A percentile compares a stretch with the other conserved stretches of the same genome.
These are phyloP conservation scores for Ophion slaviceki DNA, from an alignment of 2,888 invertebrate genomes.

Conservation along the genomic window DNA sequence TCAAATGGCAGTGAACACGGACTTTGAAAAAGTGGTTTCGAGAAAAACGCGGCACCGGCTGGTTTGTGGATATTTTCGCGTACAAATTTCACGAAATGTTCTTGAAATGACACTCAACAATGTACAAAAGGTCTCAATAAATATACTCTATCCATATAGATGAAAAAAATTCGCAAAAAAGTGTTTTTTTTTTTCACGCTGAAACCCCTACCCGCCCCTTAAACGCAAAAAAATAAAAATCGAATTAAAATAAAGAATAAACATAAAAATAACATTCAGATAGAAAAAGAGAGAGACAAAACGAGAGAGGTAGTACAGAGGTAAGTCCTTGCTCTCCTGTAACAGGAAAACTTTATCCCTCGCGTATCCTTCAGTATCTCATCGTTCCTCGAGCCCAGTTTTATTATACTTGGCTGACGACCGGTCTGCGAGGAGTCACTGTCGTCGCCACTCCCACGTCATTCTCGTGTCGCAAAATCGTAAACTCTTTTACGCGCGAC, in stretches of 20 bases:
- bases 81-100: no score
- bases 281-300: not conserved
- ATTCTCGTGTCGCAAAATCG: conserved; percentile 60
- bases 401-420: conserved; percentile 53
- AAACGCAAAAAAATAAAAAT: not conserved
- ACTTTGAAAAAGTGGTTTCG: no score
- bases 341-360: conserved; percentile 28
- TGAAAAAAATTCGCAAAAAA: no score
- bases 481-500: conserved; percentile 58
- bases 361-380: conserved; percentile 12
- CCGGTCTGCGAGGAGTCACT: conserved; percentile 24
- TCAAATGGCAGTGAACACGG: no score
- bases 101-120: no score
- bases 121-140: no score
- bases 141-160: no score
- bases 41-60: no score
- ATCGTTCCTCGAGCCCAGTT: conserved; percentile 24
- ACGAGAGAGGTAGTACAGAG: not conserved
- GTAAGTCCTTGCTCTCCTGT: conserved; percentile 23
- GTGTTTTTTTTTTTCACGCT: no score
- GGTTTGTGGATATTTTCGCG: no score
- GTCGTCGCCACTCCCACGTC: conserved; percentile 58
- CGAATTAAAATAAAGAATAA: conserved; percentile 2
- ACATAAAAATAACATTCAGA: not conserved
- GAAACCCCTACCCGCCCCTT: no score